Base-by-base conservation (phyloP, 2,888 invertebrate species). In the Cheiracanthium punctorium region DNA sequence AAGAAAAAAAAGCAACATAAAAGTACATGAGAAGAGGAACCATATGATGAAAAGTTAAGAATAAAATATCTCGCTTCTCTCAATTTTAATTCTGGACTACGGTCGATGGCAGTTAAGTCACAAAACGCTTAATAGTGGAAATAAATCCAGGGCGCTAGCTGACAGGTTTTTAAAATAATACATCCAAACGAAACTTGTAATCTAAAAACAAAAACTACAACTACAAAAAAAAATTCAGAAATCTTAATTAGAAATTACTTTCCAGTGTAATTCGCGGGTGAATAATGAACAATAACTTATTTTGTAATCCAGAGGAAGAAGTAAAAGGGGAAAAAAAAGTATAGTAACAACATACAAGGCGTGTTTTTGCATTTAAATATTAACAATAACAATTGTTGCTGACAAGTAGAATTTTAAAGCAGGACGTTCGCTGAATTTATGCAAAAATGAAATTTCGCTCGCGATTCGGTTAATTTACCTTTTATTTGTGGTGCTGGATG, bases 51-150 rank as follows among this genome's bases (percentile, higher is more conserved):
- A 43, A 71, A 41, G 43, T 24, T 52, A 72, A 82, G 71, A 75
- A 76, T 77, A 73, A 43, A 65, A 52, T 64, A 71, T 65, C 29
- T 12, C 48, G 30, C 33, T 10, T 48, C 37, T 82, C 67, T 79
- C 67, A 84, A 84, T 84, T 84, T 84, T 84, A 84, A 84, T 84
- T 79, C 73, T 41, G 29, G n/a, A 33, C 71, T 29, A 80, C 41
- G 41, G 41, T 65, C 24, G 80, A 37, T 81, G 43, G 73, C 37
- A 17, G 37, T 70, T 37, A 48, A 64, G 80, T 80, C 80, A 80
- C 48, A 65, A 71, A 73, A 37, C 48, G 33, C 32, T 72, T 80
- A 64, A 73, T 48, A 48, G 33, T 67, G 48, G 73, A 73, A 80
- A 73, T 72, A 73, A 80, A 73, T 80, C 14, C 32, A 30, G 4